Evolutionary conservation across 2,113 vertebrate species (phyloP).

Genomic region (Micronycteris hirsuta): DNA sequence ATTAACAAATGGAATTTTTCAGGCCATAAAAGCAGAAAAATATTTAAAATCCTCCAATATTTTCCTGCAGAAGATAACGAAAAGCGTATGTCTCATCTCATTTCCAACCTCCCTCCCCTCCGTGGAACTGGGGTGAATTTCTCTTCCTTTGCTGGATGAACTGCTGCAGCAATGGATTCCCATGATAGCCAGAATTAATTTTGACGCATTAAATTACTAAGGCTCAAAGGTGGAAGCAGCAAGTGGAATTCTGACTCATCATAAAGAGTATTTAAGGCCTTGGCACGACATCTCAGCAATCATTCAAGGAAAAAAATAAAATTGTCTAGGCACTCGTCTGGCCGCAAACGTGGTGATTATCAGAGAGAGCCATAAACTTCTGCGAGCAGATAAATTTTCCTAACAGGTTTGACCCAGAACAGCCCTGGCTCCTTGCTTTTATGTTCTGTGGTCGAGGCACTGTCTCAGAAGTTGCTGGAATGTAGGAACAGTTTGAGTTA

Average conservation of each 20-base stretch:
- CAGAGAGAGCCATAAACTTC: background rate
- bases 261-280: background rate
- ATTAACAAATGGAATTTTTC: background rate
- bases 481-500: background rate
- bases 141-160: background rate
- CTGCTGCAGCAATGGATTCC: background rate
- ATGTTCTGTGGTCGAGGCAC: background rate
- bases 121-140: background rate
- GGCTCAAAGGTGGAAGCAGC: background rate
- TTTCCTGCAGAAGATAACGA: background rate
- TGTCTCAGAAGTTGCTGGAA: background rate
- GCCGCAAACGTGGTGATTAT: background rate
- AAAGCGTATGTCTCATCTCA: background rate
- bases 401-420: background rate
- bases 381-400: background rate
- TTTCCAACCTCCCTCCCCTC: background rate
- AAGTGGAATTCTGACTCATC: background rate
- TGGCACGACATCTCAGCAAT: background rate
- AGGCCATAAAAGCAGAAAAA: background rate
- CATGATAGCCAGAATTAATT: background rate
- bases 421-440: background rate
- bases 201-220: background rate
- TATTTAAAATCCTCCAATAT: background rate
- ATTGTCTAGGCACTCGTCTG: background rate
- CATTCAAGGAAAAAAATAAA: conserved; percentile 12